A percentile compares a stretch with the other conserved stretches of the same genome.
These are phyloP conservation scores for Eumacrocentrus americanus DNA, from an alignment of 2,888 invertebrate genomes.

Conservation along the genomic window DNA sequence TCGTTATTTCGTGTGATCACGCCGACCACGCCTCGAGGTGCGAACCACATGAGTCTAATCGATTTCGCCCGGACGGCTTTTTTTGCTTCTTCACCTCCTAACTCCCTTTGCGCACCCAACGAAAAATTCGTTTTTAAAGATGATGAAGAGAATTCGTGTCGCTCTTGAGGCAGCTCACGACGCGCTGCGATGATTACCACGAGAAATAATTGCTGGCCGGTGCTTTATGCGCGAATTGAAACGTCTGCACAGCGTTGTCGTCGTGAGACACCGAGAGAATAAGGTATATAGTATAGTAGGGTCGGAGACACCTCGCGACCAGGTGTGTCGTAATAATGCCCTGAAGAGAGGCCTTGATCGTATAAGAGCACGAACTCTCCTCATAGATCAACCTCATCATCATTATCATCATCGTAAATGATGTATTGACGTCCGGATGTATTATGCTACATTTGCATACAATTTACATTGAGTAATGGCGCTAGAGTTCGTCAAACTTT, in stretches of 20 bases:
- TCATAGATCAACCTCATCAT: constrained; percentile 14
- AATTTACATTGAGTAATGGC: constrained; percentile 33
- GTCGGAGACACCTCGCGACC: background rate
- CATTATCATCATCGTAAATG: constrained; percentile 15
- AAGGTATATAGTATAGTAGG: background rate
- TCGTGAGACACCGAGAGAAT: background rate
- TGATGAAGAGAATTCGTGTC: constrained; percentile 30
- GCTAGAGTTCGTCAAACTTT: constrained; percentile 33
- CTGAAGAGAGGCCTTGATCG: background rate
- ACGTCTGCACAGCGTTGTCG: background rate
- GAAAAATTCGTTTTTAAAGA: constrained; percentile 27
- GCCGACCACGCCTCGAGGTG: constrained; percentile 37
- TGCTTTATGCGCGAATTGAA: constrained; percentile 10
- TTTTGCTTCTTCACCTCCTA: constrained; percentile 1
- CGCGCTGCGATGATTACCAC: constrained; percentile 16
- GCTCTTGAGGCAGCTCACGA: constrained; percentile 6
- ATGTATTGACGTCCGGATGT: constrained; percentile 33
- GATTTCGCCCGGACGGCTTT: constrained; percentile 30
- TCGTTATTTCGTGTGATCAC: constrained; percentile 41
- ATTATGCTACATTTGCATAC: constrained; percentile 34
- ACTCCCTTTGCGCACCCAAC: background rate
- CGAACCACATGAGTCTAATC: constrained; percentile 37
- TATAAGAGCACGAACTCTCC: background rate
- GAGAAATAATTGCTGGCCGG: constrained; percentile 19
- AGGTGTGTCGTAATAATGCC: background rate